Base-by-base conservation (phyloP, 2,888 invertebrate species). In the Drosophila mimetica region DNA sequence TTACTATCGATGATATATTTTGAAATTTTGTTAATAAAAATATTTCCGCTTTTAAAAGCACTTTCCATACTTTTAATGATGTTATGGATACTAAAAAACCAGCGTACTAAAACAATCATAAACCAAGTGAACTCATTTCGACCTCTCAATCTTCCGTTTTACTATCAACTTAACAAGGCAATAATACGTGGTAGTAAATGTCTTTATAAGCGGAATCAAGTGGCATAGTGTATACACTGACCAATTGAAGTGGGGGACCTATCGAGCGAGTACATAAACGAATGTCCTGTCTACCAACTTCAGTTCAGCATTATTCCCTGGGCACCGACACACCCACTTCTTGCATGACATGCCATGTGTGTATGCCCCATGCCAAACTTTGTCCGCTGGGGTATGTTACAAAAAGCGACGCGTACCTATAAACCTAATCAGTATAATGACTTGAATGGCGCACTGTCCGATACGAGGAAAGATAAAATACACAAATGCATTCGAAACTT, bases 371-470 rank as follows among this genome's bases (percentile, higher is more conserved):
- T 18, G 32, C 25, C 41, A 48, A 66, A 64, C 66, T 64, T 65
- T 64, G 66, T 52, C 42, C 63, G 4, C 8, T 28, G 59, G 32
- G 28, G 42, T 25, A 60, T 44, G 61, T 60, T 42, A 57, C 53
- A 20, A 37, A n/a, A 51, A 50, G 34, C 54, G 54, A 16, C 4
- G n/a, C 25, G 30, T 42, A 63, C 63, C 54, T 61, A 65, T 36
- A 64, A 36, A 66, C 42, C 64, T 64, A 64, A 64, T 64, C 64
- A 64, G 66, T 64, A 65, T 52, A 64, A 64, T 64, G 66, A 64
- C 42, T 64, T 64, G 51, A 64, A 64, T 64, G 41, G 42, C 64
- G 30, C 30, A 61, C 44, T 64, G 66, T 51, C 52, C 52, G 16
- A 51, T 50, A 50, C 39, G 58, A 22, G 44, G 20, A 28, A 11